Evolutionary conservation across 2,113 vertebrate species (phyloP), one percentile per base, ranked within the genome.

Genomic region (Rhea pennata): DNA sequence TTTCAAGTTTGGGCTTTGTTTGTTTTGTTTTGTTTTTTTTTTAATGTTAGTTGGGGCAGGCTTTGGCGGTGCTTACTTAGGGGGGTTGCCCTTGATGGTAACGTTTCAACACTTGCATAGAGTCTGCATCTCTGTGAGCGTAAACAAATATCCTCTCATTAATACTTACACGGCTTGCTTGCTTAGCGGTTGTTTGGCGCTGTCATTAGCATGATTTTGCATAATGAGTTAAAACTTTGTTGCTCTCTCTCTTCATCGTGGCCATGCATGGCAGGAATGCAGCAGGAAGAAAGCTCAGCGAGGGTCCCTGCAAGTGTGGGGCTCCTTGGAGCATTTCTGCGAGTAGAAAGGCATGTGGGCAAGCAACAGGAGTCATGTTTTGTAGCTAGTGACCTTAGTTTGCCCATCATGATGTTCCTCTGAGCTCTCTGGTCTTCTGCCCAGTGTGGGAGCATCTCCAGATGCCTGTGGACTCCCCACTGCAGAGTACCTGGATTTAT

Each of bases 41-140:
- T 71, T 40, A 71, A 65, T 36, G 10, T 76, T 12, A 86, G 58
- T 74, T 94, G 92, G 80, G 88, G 69, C 50, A 96, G 91, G 54
- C 73, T 75, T 93, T 91, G 93, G 79, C 69, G 92, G 88, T 89
- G 26, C 54, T 84, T 77, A 27, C 91, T 74, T 90, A 82, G 27
- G 86, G 75, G 65, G 85, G 84, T 62, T 92, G 73, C 76, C 93
- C 53, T 51, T 91, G 33, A 64, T 92, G 88, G 46, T 2, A 11
- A 36, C 36, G 36, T 36, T 54, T 94, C 39, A 46, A 5, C n/a
- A 21, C 78, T 88, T 21, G 20, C 21, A 36, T 0, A 27, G 66
- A 58, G 31, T 17, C 39, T 40, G 39, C 31, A 54, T 89, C 19
- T 77, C 83, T 31, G n/a, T 51, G 80, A 87, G 16, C 23, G 15